Conservation (phyloP, 2,113 vertebrate genomes). For the Megaleporinus macrocephalus region DNA sequence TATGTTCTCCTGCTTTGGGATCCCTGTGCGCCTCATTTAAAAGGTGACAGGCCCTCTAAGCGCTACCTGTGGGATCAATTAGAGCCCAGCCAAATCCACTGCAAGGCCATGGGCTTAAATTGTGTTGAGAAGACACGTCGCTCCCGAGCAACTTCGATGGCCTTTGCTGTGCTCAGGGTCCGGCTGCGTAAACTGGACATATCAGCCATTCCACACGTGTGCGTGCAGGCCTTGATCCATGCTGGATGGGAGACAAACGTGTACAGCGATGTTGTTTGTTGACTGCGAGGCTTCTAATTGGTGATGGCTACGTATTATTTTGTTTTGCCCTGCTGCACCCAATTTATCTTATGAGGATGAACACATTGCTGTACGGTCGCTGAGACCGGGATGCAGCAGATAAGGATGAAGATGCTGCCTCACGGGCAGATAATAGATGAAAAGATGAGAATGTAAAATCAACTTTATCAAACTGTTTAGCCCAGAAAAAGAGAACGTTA, state of each 20-base stretch:
- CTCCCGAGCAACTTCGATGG: neutral
- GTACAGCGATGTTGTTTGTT: constrained; percentile 3
- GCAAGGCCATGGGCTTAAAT: constrained; percentile 33
- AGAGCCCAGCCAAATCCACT: constrained; percentile 27
- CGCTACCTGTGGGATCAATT: constrained; percentile 57
- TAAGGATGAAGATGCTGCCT: neutral
- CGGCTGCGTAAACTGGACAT: neutral
- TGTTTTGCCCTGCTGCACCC: neutral
- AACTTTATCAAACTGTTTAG: neutral
- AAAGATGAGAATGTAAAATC: neutral
- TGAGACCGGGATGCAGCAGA: neutral
- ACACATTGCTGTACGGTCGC: neutral
- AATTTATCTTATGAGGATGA: neutral
- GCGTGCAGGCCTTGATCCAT: neutral
- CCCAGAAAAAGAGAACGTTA: neutral
- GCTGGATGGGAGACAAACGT: neutral
- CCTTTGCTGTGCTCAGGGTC: neutral
- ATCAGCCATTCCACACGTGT: neutral
- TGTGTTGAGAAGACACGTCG: neutral
- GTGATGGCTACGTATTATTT: neutral
- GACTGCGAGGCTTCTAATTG: neutral
- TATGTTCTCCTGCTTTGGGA: constrained; percentile 27
- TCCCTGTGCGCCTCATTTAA: constrained; percentile 53
- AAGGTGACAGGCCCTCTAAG: constrained; percentile 31
- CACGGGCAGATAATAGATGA: neutral